These are phyloP conservation scores for Tadarida brasiliensis DNA, from an alignment of 2,797 vertebrate genomes.

Conservation along the genomic window DNA sequence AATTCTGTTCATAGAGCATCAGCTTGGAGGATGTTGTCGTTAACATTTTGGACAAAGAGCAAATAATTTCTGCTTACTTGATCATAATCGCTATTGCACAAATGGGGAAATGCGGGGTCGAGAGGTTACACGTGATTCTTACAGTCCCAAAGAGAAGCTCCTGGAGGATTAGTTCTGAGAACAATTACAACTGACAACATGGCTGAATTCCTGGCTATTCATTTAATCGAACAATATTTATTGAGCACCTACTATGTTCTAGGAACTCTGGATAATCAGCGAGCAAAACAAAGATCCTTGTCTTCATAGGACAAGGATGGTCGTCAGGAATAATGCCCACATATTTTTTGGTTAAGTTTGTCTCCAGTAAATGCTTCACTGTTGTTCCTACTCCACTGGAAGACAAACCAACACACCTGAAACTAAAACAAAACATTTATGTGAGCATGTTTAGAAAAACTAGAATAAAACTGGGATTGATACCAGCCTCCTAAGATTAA, in stretches of 20 bases:
- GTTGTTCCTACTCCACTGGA: not conserved
- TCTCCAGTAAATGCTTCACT: not conserved
- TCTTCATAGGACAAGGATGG: not conserved
- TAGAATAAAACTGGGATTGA: not conserved
- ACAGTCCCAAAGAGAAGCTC: not conserved
- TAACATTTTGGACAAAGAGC: constrained; percentile 11
- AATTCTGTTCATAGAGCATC: not conserved
- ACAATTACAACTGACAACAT: not conserved
- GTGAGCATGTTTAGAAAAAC: not conserved
- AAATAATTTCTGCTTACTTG: constrained; percentile 6
- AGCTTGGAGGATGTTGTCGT: not conserved
- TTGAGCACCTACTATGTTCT: not conserved
- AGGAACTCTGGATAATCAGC: not conserved
- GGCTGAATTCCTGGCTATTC: not conserved
- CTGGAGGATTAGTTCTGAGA: constrained; percentile 13
- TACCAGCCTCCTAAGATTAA: not conserved
- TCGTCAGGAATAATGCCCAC: not conserved
- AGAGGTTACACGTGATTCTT: not conserved
- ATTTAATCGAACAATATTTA: constrained; percentile 29
- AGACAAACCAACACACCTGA: not conserved
- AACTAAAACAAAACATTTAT: constrained; percentile 28
- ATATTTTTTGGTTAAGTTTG: not conserved
- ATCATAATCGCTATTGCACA: constrained; percentile 34
- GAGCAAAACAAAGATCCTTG: not conserved
- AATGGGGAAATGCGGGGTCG: not conserved